Conservation (phyloP, 2,113 vertebrate species). For the Microtus pennsylvanicus region DNA sequence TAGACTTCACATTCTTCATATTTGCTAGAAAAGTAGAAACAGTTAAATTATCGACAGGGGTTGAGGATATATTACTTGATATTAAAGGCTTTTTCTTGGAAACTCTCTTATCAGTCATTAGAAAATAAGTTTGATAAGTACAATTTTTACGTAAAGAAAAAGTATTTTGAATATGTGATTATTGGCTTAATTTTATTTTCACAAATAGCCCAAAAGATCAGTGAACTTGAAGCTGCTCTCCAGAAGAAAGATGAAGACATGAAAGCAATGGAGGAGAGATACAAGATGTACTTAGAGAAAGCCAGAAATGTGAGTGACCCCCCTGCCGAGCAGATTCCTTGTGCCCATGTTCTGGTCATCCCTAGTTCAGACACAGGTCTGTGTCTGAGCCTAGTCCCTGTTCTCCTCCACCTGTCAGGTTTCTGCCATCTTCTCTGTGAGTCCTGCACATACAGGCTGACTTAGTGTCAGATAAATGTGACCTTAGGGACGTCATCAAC, state of each 20-base stretch:
- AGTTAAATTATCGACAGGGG: not conserved
- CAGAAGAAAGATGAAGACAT: constrained; percentile 99
- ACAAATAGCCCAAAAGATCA: constrained; percentile 92
- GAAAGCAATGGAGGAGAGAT: constrained; percentile 98
- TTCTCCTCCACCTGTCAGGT: not conserved
- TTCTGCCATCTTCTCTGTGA: not conserved
- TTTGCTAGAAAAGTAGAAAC: not conserved
- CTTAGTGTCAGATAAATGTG: not conserved
- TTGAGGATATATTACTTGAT: not conserved
- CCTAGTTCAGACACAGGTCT: not conserved
- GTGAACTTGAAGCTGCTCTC: constrained; percentile 94
- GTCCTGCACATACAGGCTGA: not conserved
- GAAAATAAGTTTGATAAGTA: constrained; percentile 39
- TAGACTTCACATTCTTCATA: constrained; percentile 29
- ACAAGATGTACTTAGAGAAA: constrained; percentile 99
- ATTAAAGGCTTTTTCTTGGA: constrained; percentile 23
- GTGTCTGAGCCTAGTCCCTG: not conserved
- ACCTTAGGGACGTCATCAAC: not conserved
- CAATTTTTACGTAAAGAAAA: not conserved
- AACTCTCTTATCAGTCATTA: constrained; percentile 21
- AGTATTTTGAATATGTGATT: constrained; percentile 19
- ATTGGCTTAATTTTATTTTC: constrained; percentile 54
- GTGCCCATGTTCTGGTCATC: not conserved
- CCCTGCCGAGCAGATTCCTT: not conserved
- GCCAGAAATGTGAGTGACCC: constrained; percentile 93